Conservation (phyloP, 2,888 invertebrate species). For the Eupeodes latifasciatus region DNA sequence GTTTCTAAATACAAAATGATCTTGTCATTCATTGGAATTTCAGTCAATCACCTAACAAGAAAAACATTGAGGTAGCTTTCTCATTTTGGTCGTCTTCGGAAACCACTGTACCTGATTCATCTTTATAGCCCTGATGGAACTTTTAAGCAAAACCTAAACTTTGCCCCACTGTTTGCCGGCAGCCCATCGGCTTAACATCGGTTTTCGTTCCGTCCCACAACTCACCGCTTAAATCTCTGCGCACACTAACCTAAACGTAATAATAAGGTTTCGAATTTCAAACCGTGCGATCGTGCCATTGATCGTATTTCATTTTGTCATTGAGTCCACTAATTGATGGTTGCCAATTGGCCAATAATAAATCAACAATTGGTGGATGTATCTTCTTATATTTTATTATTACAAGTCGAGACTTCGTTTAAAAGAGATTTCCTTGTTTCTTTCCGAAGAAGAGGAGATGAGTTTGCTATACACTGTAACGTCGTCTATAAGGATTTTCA, state of each 20-base stretch:
- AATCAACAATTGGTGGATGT: constrained; percentile 70
- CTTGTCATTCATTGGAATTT: no score
- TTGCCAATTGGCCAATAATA: constrained; percentile 76
- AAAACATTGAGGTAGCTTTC: no score
- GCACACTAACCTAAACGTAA: constrained; percentile 67
- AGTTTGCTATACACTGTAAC: not conserved
- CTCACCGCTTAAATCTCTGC: constrained; percentile 25
- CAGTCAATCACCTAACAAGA: no score
- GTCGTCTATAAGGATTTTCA: constrained; percentile 28
- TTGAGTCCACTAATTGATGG: constrained; percentile 78
- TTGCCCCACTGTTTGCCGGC: not conserved
- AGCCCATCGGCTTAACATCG: not conserved
- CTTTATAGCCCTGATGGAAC: no score
- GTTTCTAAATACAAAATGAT: no score
- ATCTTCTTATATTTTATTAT: constrained; percentile 7
- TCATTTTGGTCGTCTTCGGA: no score
- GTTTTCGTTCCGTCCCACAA: constrained; percentile 35
- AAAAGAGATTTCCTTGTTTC: constrained; percentile 11
- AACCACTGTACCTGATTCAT: no score
- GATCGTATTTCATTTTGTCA: constrained; percentile 79
- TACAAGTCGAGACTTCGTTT: constrained; percentile 25
- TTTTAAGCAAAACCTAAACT: not conserved
- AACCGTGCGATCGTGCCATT: constrained; percentile 73
- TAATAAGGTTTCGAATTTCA: constrained; percentile 77
- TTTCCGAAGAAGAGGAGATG: not conserved